Conservation (phyloP, 2,888 invertebrate species). For the Alloplasta piceator region DNA sequence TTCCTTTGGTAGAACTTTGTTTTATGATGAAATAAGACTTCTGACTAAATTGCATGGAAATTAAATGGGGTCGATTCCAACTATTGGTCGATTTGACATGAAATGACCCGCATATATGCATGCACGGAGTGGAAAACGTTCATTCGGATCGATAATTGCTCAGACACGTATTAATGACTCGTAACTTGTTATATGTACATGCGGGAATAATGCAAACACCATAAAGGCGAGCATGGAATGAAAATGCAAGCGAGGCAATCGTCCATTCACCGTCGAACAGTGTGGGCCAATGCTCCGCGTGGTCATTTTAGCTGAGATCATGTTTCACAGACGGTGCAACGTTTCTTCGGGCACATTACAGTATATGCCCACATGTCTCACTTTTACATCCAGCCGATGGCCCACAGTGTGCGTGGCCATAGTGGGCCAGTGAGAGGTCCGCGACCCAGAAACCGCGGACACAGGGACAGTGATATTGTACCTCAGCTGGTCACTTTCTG, state of each 20-base stretch:
- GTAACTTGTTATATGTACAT: constrained; percentile 11
- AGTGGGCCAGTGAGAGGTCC: constrained; percentile 75
- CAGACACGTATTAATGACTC: constrained; percentile 2
- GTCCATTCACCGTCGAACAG: constrained; percentile 67
- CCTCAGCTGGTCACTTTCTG: constrained; percentile 40
- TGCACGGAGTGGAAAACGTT: too few relatives aligned
- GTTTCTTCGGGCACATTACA: not conserved
- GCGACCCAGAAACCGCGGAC: constrained; percentile 67
- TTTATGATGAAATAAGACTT: too few relatives aligned
- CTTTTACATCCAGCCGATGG: constrained; percentile 14
- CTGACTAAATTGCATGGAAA: too few relatives aligned
- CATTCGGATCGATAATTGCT: constrained; percentile 49
- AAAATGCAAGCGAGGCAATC: constrained; percentile 32
- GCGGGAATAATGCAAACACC: not conserved
- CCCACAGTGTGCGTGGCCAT: constrained; percentile 52
- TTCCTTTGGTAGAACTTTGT: too few relatives aligned
- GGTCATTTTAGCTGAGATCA: constrained; percentile 63
- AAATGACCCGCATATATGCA: too few relatives aligned
- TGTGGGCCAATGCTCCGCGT: constrained; percentile 53
- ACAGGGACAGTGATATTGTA: constrained; percentile 54
- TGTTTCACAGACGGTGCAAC: too few relatives aligned
- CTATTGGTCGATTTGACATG: too few relatives aligned
- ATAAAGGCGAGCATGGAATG: not conserved
- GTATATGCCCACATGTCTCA: constrained; percentile 21
- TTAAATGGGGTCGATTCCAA: too few relatives aligned